Conservation (phyloP, 1,140 invertebrate genomes). For the Pachypsylla venusta region DNA sequence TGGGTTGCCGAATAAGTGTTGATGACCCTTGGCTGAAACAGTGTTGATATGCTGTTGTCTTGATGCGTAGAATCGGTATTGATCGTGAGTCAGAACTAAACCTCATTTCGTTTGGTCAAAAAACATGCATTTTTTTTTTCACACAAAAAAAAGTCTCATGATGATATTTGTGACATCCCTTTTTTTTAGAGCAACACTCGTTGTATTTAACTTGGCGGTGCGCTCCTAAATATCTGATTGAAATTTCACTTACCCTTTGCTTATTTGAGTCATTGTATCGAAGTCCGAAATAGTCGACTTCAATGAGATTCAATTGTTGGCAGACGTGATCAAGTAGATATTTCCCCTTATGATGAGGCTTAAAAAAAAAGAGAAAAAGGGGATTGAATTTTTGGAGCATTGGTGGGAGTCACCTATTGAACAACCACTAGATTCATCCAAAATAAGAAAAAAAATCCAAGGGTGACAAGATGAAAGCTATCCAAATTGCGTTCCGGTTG, state of each 20-base stretch:
- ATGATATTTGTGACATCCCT: no score
- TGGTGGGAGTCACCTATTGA: not conserved
- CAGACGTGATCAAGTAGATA: slow-evolving; percentile 87
- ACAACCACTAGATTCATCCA: not conserved
- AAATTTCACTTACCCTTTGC: slow-evolving; percentile 57
- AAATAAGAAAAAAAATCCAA: not conserved
- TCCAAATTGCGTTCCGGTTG: not conserved
- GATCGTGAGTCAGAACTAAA: no score
- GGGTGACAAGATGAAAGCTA: not conserved
- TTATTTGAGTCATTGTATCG: slow-evolving; percentile 83
- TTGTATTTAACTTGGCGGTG: no score
- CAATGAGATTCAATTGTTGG: slow-evolving; percentile 79
- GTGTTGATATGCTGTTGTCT: no score
- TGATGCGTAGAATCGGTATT: no score
- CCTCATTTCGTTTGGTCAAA: no score
- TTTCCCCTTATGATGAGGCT: slow-evolving; percentile 87
- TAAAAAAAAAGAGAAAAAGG: slow-evolving; percentile 30
- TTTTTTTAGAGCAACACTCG: no score
- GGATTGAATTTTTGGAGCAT: not conserved
- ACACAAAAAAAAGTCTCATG: no score
- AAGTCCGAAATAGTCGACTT: slow-evolving; percentile 95
- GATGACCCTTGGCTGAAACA: no score
- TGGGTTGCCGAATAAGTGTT: no score
- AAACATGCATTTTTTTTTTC: no score
- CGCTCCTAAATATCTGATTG: slow-evolving; percentile 29